These are phyloP conservation scores for Rhopilema esculentum DNA, from an alignment of 30 jellyfish, hydroid and myxozoan genomes.

Conservation along the genomic window DNA sequence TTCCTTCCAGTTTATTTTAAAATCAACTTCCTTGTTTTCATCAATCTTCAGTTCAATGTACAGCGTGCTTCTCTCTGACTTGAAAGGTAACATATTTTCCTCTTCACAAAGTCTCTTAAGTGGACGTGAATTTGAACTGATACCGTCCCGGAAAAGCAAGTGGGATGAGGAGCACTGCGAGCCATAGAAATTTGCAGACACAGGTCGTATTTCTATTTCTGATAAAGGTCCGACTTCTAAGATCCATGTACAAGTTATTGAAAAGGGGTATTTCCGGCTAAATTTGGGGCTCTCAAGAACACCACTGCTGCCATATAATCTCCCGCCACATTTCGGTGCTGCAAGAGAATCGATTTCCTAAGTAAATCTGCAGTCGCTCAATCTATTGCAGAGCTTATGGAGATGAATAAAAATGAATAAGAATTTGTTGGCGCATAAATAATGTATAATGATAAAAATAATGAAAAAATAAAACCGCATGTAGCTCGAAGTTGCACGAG, in stretches of 20 bases:
- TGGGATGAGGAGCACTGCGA: conserved; percentile 47
- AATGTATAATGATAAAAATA: not conserved
- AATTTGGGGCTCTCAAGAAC: conserved; percentile 50
- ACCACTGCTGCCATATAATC: conserved; percentile 68
- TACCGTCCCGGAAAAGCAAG: conserved; percentile 77
- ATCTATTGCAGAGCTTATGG: too few relatives aligned
- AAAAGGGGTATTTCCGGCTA: conserved; percentile 21
- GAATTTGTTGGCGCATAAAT: not conserved
- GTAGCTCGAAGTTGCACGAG: too few relatives aligned
- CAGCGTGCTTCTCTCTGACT: conserved; percentile 34
- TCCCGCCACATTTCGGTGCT: conserved; percentile 84
- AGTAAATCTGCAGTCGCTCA: too few relatives aligned
- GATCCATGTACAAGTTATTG: conserved; percentile 65
- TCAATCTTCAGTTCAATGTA: conserved; percentile 36
- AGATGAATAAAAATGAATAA: too few relatives aligned
- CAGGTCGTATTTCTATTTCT: conserved; percentile 16
- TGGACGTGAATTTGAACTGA: conserved; percentile 62
- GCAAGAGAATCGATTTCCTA: not conserved
- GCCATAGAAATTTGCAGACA: conserved; percentile 7
- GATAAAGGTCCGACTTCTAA: conserved; percentile 69
- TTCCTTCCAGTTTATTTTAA: conserved; percentile 21
- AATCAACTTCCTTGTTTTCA: conserved; percentile 2
- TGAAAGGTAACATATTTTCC: conserved; percentile 9
- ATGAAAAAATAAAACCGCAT: too few relatives aligned
- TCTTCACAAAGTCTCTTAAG: conserved; percentile 56